phyloP scores from a whole-genome alignment of 2,797 vertebrate genomes.

The Neoniphon sammara region DNA sequence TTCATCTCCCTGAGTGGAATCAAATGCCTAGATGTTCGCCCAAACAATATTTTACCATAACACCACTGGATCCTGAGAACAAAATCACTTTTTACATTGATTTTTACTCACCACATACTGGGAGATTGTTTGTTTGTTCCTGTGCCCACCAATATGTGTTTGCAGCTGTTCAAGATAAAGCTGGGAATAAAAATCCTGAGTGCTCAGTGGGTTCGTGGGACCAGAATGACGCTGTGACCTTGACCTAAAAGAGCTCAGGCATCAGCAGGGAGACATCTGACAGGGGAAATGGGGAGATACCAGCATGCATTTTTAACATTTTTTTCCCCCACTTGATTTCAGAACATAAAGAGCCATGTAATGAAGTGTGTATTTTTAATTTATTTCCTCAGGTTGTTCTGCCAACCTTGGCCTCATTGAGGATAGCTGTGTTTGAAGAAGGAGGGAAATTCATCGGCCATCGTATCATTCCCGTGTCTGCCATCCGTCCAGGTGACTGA shows the following conservation, averaged over 20 bases:
- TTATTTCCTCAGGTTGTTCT: constrained; percentile 88
- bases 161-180: too few relatives aligned
- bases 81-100: not conserved
- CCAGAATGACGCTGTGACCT: too few relatives aligned
- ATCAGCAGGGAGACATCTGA: too few relatives aligned
- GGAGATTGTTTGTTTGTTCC: not conserved
- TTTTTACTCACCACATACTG: not conserved
- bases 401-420: constrained; percentile 92
- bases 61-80: not conserved
- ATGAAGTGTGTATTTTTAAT: not conserved
- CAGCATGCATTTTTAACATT: not conserved
- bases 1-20: not conserved
- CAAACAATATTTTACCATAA: not conserved
- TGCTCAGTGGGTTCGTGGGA: too few relatives aligned
- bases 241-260: too few relatives aligned
- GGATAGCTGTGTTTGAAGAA: constrained; percentile 96
- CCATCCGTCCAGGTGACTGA: constrained; percentile 90
- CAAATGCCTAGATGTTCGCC: not conserved
- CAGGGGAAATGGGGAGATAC: too few relatives aligned
- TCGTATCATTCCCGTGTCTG: constrained; percentile 94
- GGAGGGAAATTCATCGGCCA: constrained; percentile 98
- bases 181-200: too few relatives aligned
- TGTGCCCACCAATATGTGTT: too few relatives aligned
- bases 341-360: not conserved
- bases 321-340: not conserved